These are phyloP conservation scores for Zhuqinia jingwanae DNA, from an alignment of 2,888 invertebrate species.

Conservation along the genomic window DNA sequence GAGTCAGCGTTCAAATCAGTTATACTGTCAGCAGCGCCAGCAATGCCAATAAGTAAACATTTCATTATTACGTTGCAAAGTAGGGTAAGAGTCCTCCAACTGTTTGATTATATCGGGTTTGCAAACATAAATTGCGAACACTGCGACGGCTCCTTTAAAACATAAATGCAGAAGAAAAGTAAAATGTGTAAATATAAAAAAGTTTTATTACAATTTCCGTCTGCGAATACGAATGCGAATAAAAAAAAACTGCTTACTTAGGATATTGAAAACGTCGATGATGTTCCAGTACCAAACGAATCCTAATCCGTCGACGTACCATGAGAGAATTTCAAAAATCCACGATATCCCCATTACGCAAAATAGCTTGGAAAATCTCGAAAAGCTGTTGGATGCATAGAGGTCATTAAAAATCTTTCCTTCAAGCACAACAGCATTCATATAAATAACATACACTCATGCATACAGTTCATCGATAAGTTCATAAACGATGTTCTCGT, in stretches of 20 bases:
- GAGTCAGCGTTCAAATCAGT: too few species aligned
- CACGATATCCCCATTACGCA: slow-evolving; percentile 75
- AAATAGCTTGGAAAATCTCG: slow-evolving; percentile 72
- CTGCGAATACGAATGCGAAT: too few species aligned
- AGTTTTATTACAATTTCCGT: background rate
- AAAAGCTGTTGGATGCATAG: slow-evolving; percentile 62
- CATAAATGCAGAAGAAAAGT: background rate
- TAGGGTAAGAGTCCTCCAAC: slow-evolving; percentile 73
- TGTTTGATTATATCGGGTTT: slow-evolving; percentile 75
- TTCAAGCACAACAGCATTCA: background rate
- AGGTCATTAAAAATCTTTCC: slow-evolving; percentile 33
- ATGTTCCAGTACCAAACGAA: slow-evolving; percentile 72
- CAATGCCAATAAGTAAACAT: background rate
- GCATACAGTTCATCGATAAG: background rate
- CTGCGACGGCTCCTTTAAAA: slow-evolving; percentile 71
- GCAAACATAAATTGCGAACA: slow-evolving; percentile 78
- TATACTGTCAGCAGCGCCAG: background rate
- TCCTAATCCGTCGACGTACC: slow-evolving; percentile 60
- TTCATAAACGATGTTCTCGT: too few species aligned
- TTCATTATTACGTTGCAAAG: slow-evolving; percentile 69
- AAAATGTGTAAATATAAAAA: background rate
- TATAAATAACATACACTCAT: background rate
- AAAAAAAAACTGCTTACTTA: slow-evolving; percentile 59
- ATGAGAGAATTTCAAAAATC: slow-evolving; percentile 74
- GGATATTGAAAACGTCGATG: slow-evolving; percentile 73